Conservation (phyloP, 2,113 vertebrate genomes). For the Pterocles orientalis region DNA sequence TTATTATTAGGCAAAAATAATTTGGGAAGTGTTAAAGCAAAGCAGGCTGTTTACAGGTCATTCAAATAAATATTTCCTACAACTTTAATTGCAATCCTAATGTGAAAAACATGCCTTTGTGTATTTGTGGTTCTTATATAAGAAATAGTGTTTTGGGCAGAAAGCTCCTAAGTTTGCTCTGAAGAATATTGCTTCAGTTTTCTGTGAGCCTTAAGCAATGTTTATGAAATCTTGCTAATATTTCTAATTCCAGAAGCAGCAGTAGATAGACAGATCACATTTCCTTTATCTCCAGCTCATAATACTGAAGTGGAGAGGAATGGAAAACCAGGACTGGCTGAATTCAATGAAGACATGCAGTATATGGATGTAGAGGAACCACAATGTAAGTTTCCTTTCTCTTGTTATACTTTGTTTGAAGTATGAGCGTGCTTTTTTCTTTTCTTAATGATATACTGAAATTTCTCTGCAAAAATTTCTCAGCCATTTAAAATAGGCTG, state of each 20-base stretch:
- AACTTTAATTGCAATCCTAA: not conserved
- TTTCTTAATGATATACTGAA: not conserved
- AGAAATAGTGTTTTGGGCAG: not conserved
- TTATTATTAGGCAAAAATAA: not conserved
- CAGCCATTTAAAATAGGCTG: not conserved
- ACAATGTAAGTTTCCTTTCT: slow-evolving; percentile 80
- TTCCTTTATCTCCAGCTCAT: slow-evolving; percentile 90
- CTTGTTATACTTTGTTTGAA: not conserved
- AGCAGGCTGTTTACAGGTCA: not conserved
- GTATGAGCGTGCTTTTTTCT: not conserved
- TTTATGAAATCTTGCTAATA: slow-evolving; percentile 52
- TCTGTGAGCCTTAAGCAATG: not conserved
- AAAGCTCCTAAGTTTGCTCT: not conserved
- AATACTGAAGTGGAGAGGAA: slow-evolving; percentile 92
- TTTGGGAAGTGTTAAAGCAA: not conserved
- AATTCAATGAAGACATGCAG: slow-evolving; percentile 93
- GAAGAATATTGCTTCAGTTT: not conserved
- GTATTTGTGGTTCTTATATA: not conserved
- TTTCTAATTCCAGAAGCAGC: slow-evolving; percentile 86
- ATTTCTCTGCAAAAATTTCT: not conserved
- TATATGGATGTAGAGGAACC: slow-evolving; percentile 97
- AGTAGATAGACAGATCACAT: slow-evolving; percentile 94
- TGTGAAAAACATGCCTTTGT: not conserved
- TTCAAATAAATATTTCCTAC: not conserved
- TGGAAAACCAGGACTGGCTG: slow-evolving; percentile 85